Evolutionary conservation across 2,797 vertebrate genomes (phyloP), one percentile per base, ranked within the genome.

Genomic region (Rhodeus uyekii): DNA sequence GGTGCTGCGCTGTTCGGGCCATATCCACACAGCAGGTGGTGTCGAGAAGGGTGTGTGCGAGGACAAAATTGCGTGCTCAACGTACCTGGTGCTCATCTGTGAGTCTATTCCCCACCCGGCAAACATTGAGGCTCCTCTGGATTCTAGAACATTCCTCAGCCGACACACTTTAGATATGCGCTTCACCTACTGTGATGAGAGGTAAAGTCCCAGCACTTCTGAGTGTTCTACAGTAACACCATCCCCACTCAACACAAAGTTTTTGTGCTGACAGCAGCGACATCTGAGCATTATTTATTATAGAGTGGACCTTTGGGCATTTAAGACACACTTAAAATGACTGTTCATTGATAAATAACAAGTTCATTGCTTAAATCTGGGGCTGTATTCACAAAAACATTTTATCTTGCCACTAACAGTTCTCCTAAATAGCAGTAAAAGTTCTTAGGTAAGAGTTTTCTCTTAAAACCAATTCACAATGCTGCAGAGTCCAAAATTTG

Each of bases 141-240:
- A 99, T 93, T 97, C 97, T 86, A 98, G 99, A 93, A 99, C 98
- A 7, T 99, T 99, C 87, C 96, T 99, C 88, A 99, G 98, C 92
- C 97, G 97, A 89, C 98, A 99, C 93, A 97, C 97, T 58, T 96
- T 99, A 84, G 97, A 99, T 92, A 99, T 99, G 98, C 99, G 97
- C 87, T 99, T 99, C 93, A 98, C 98, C 8, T 99, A 99, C 46
- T 99, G 98, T 87, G 98, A 99, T 80, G 98, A 99, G 93, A 97
- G 98, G 98, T 98, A 91, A 93, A 69, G 48, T 14, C 5, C 22
- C 27, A 16, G 69, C 12, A 24, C 44, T 8, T 14, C 27, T 34
- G 29, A 34, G 75, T 48, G 39, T 5, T 77, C 8, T 8, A 24
- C 39, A 65, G 61, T 44, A 50, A 60, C 76, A 63, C 42, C n/a